Percentiles rank a stretch among this genome's conserved stretches.
These are phyloP conservation scores for Epinephelus malabaricus DNA, from an alignment of 2,797 vertebrate species.

Conservation along the genomic window DNA sequence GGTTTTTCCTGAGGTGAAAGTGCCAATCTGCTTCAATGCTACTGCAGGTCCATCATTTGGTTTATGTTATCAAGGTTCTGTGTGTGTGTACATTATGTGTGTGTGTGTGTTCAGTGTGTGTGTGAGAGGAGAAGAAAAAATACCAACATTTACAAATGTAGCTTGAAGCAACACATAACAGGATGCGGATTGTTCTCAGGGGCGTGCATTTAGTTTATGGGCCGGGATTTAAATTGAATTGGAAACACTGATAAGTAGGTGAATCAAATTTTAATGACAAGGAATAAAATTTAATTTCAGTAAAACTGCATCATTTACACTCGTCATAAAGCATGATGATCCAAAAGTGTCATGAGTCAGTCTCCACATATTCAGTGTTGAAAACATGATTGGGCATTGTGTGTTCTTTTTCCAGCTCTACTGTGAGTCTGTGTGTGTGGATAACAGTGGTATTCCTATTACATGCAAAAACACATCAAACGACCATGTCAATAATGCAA, in stretches of 20 bases:
- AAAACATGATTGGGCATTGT: not conserved
- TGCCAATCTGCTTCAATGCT: constrained; percentile 23
- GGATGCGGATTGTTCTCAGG: not conserved
- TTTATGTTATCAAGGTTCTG: not conserved
- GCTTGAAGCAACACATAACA: not conserved
- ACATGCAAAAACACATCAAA: not conserved
- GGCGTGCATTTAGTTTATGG: too few relatives aligned
- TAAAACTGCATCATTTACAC: too few relatives aligned
- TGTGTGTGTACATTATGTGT: not conserved
- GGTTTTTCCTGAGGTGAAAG: constrained; percentile 35
- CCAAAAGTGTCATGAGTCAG: too few relatives aligned
- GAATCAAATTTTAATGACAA: too few relatives aligned
- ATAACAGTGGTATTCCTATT: not conserved
- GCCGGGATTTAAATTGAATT: not conserved
- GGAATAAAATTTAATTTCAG: too few relatives aligned
- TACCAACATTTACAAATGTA: not conserved
- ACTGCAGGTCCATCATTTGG: constrained; percentile 11
- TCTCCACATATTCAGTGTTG: too few relatives aligned
- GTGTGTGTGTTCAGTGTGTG: not conserved
- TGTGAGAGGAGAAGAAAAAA: not conserved
- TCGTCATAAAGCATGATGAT: too few relatives aligned
- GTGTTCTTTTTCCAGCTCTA: not conserved
- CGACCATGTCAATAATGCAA: constrained; percentile 1
- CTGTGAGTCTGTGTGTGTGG: not conserved
- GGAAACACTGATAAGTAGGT: too few relatives aligned